Evolutionary conservation across 2,888 invertebrate species (phyloP).

Genomic region (Athetis lepigone): DNA sequence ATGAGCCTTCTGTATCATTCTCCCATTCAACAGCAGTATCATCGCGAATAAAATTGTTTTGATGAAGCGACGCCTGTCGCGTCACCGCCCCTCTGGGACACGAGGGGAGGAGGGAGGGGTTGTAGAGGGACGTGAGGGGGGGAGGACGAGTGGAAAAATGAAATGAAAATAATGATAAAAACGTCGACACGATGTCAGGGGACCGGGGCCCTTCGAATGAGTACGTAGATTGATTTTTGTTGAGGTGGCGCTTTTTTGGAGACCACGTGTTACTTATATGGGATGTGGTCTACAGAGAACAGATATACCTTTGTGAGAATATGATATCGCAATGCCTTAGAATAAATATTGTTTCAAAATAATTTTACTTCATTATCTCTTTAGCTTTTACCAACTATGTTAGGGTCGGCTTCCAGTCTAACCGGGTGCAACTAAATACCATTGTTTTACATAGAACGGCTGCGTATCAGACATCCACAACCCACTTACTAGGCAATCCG

Average conservation of each 20-base stretch:
- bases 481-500: too few relatives aligned
- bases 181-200: slow-evolving; percentile 71
- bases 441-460: too few relatives aligned
- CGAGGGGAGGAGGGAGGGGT: slow-evolving; percentile 25
- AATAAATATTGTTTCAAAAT: not conserved
- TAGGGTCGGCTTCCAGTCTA: too few relatives aligned
- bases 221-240: slow-evolving; percentile 63
- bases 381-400: too few relatives aligned
- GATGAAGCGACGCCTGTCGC: slow-evolving; percentile 77
- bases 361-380: not conserved
- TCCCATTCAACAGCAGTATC: slow-evolving; percentile 29
- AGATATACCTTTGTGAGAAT: too few relatives aligned
- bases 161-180: slow-evolving; percentile 83
- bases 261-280: slow-evolving; percentile 3
- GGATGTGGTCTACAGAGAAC: too few relatives aligned
- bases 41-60: slow-evolving; percentile 71
- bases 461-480: too few relatives aligned
- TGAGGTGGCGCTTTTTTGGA: slow-evolving; percentile 22
- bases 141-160: slow-evolving; percentile 68
- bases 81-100: slow-evolving; percentile 65
- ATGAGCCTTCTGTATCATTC: slow-evolving; percentile 26
- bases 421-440: too few relatives aligned
- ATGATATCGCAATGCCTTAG: too few relatives aligned
- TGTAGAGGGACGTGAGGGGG: slow-evolving; percentile 46
- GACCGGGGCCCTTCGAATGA: slow-evolving; percentile 61